Evolutionary conservation across 2,888 invertebrate genomes (phyloP).

Genomic region (Caprella mutica): DNA sequence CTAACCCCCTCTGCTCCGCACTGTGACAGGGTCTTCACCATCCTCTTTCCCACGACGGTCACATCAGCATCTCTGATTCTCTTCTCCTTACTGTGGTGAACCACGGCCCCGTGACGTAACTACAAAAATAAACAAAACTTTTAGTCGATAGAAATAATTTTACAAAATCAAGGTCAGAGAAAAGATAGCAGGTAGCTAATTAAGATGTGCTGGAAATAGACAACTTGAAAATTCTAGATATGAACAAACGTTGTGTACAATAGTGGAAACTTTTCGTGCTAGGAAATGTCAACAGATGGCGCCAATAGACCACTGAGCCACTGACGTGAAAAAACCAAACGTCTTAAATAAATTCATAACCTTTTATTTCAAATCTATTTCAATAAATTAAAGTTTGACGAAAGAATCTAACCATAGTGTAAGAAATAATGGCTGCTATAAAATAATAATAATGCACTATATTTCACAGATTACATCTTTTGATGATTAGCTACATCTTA

Average conservation of each 20-base stretch:
- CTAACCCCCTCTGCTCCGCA: too few species aligned
- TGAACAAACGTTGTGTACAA: too few species aligned
- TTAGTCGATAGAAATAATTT: not conserved
- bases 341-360: too few species aligned
- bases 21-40: conserved; percentile 27
- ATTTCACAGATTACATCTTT: not conserved
- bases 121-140: conserved; percentile 49
- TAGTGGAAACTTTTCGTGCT: too few species aligned
- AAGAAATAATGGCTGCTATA: not conserved
- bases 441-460: not conserved
- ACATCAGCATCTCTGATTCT: conserved; percentile 12
- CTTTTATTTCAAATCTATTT: too few species aligned
- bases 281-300: too few species aligned
- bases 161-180: not conserved
- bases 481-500: not conserved
- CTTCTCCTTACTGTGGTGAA: conserved; percentile 77
- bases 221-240: not conserved
- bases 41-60: conserved; percentile 22
- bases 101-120: conserved; percentile 78
- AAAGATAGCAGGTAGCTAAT: not conserved
- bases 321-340: too few species aligned
- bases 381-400: too few species aligned
- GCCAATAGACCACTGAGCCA: too few species aligned
- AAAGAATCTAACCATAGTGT: not conserved
- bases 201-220: not conserved